Conservation (phyloP, 2,797 vertebrate species). For the Tamandua tetradactyla region DNA sequence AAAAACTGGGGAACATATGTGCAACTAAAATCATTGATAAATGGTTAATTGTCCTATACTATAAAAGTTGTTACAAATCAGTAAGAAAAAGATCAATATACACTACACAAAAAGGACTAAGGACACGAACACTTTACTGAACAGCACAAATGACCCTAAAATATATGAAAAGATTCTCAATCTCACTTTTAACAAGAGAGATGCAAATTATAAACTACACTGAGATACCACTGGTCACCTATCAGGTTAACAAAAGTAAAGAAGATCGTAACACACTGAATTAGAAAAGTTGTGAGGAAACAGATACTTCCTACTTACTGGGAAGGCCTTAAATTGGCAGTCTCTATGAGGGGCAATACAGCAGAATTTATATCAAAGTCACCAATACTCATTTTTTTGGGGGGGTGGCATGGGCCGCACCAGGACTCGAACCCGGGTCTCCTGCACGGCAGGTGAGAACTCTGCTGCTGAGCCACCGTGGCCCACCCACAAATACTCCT, state of each 20-base stretch:
- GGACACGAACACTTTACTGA: neutral
- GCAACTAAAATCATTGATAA: slow-evolving; percentile 7
- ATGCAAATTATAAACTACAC: neutral
- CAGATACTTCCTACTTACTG: neutral
- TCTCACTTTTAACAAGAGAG: neutral
- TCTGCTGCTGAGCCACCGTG: too few species aligned
- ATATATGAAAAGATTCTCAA: slow-evolving; percentile 5
- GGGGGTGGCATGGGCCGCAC: too few species aligned
- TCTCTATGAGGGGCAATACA: neutral
- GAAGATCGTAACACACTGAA: neutral
- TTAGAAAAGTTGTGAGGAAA: neutral
- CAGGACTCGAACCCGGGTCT: too few species aligned
- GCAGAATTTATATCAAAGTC: slow-evolving; percentile 46
- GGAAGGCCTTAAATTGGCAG: neutral
- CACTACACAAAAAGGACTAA: neutral
- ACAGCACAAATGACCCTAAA: neutral
- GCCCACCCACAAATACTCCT: too few species aligned
- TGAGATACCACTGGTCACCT: neutral
- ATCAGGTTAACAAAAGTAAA: neutral
- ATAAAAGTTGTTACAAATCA: neutral
- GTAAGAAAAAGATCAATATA: neutral
- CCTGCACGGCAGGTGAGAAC: too few species aligned
- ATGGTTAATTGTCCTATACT: neutral
- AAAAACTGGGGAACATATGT: neutral
- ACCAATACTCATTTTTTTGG: too few species aligned